Evolutionary conservation across 2,113 vertebrate species (phyloP).

Genomic region (Aphelocoma coerulescens): DNA sequence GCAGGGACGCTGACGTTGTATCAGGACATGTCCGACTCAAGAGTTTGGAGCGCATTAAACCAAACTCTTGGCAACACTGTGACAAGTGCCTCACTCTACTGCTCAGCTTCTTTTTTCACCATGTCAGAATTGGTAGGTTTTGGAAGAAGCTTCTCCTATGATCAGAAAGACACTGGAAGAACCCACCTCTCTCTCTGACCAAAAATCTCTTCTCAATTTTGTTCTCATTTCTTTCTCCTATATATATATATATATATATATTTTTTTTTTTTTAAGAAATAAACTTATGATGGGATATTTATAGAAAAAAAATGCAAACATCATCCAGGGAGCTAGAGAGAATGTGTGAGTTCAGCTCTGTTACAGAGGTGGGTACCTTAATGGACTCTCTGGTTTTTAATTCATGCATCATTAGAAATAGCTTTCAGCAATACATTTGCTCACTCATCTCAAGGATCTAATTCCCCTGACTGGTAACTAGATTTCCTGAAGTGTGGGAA

Average conservation of each 20-base stretch:
- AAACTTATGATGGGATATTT: not conserved
- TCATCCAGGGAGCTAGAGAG: not conserved
- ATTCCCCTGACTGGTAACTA: not conserved
- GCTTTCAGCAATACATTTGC: not conserved
- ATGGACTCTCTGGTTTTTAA: not conserved
- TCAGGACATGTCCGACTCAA: accelerated
- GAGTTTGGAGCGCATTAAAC: not conserved
- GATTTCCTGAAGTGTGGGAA: not conserved
- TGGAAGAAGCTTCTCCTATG: not conserved
- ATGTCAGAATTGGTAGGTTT: not conserved
- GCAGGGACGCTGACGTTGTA: accelerated
- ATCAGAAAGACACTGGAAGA: not conserved
- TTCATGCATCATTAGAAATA: not conserved
- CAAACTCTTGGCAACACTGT: accelerated
- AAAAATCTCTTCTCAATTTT: not conserved
- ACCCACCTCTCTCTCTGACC: too few relatives aligned
- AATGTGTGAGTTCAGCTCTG: accelerated
- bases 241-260: not conserved
- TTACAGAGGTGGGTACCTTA: not conserved
- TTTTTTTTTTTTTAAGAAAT: not conserved
- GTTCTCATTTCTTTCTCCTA: not conserved
- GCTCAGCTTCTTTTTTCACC: not conserved
- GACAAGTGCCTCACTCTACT: not conserved
- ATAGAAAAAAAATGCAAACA: not conserved
- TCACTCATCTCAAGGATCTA: not conserved